Evolutionary conservation across 2,888 invertebrate genomes (phyloP).

Genomic region (Suillia variegata): DNA sequence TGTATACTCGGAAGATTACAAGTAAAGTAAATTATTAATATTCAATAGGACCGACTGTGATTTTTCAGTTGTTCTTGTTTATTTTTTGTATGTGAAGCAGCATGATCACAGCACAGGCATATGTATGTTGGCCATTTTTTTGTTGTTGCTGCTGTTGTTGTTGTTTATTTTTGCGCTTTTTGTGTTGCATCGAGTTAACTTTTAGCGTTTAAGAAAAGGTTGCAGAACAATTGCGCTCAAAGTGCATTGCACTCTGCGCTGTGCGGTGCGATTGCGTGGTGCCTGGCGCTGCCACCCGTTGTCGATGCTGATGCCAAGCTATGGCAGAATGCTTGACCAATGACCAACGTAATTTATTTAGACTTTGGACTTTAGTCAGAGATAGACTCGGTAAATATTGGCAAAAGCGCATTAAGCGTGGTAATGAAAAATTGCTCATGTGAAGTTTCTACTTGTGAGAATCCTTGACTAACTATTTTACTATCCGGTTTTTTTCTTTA

Average conservation of each 20-base stretch:
- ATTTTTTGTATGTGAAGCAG: background rate
- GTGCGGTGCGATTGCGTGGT: background rate
- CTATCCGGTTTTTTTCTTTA: too few relatives aligned
- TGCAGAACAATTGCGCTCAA: background rate
- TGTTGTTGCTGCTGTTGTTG: background rate
- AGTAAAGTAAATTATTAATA: too few relatives aligned
- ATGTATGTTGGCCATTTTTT: background rate
- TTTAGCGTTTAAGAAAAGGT: background rate
- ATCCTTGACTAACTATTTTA: too few relatives aligned
- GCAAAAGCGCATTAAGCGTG: too few relatives aligned
- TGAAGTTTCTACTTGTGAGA: too few relatives aligned
- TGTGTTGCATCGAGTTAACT: background rate
- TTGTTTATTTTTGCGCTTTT: background rate
- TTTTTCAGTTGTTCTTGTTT: background rate
- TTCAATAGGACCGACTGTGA: too few relatives aligned
- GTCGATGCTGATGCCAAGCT: too few relatives aligned
- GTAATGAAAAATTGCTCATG: too few relatives aligned
- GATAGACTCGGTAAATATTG: too few relatives aligned
- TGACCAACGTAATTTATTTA: background rate
- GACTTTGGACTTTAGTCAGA: background rate
- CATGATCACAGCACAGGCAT: background rate
- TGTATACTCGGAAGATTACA: too few relatives aligned
- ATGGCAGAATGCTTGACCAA: too few relatives aligned
- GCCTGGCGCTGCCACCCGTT: too few relatives aligned
- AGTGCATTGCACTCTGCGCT: constrained; percentile 1